Evolutionary conservation across 2,888 invertebrate species (phyloP).

Genomic region (Drosophila yooni): DNA sequence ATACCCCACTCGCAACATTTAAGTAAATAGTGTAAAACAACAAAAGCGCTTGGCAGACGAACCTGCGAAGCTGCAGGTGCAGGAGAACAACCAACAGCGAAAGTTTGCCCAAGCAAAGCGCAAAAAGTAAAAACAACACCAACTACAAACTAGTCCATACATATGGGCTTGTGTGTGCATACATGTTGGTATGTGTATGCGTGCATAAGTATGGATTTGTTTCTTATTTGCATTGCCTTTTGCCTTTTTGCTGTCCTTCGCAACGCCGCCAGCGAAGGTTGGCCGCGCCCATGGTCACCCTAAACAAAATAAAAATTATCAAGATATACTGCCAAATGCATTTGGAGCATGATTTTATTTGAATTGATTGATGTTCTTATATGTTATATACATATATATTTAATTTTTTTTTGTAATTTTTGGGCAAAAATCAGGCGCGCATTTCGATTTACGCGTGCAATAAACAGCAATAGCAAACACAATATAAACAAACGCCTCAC

Average conservation of each 20-base stretch:
- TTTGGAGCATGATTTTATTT: conserved; percentile 46
- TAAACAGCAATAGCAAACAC: conserved; percentile 13
- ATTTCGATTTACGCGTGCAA: conserved; percentile 59
- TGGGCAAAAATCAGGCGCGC: conserved; percentile 49
- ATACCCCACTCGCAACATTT: neutral
- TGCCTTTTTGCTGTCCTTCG: conserved; percentile 58
- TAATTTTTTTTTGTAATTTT: conserved; percentile 3
- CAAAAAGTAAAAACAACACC: conserved; percentile 18
- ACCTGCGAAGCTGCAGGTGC: conserved; percentile 32
- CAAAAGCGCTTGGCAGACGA: conserved; percentile 31
- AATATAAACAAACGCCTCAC: conserved; percentile 8
- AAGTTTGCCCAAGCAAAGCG: conserved; percentile 42
- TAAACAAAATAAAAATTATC: neutral
- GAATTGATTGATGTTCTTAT: conserved; percentile 30
- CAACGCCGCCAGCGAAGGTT: conserved; percentile 64
- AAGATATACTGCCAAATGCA: conserved; percentile 12
- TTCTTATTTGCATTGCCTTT: conserved; percentile 31
- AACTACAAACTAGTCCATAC: neutral
- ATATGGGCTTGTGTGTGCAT: neutral
- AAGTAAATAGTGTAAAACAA: conserved; percentile 15
- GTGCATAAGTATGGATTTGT: neutral
- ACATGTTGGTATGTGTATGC: neutral
- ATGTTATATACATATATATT: neutral
- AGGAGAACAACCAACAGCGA: conserved; percentile 47
- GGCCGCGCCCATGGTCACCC: conserved; percentile 61